Conservation (phyloP, 2,888 invertebrate species). For the Drosophila koepferae region DNA sequence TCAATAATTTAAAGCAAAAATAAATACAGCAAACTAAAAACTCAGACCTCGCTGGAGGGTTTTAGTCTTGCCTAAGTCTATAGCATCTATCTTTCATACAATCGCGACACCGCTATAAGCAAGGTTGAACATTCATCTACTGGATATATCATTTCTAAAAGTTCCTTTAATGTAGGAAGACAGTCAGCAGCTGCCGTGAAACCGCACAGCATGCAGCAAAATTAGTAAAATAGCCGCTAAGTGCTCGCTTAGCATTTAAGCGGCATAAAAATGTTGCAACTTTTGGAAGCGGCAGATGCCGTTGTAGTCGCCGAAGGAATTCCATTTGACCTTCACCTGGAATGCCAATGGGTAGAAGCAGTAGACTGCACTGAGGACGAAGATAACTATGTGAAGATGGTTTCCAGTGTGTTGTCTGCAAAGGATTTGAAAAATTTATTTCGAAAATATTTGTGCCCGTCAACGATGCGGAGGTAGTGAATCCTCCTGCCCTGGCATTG, state of each 20-base stretch:
- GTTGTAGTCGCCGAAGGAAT: constrained; percentile 45
- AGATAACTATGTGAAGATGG: constrained; percentile 39
- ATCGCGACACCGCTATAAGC: neutral
- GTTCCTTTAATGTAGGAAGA: neutral
- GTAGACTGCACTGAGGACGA: constrained; percentile 18
- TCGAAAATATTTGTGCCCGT: constrained; percentile 65
- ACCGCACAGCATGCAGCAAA: constrained; percentile 32
- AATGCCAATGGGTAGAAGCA: constrained; percentile 51
- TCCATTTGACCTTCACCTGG: constrained; percentile 73
- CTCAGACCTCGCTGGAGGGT: neutral
- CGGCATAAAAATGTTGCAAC: constrained; percentile 56
- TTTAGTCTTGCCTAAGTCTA: neutral
- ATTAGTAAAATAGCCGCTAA: constrained; percentile 63
- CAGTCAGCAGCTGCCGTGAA: constrained; percentile 20
- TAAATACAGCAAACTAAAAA: neutral
- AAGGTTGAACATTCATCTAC: neutral
- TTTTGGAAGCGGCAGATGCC: constrained; percentile 38
- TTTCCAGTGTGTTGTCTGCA: constrained; percentile 38
- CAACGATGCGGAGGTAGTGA: constrained; percentile 60
- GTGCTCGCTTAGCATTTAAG: constrained; percentile 55
- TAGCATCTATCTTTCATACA: neutral
- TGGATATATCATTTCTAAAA: neutral
- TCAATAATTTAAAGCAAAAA: neutral
- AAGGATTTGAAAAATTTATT: constrained; percentile 73
- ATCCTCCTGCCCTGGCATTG: constrained; percentile 3